Base-by-base conservation (phyloP, 2,888 invertebrate species). In the Eupithecia subfuscata region DNA sequence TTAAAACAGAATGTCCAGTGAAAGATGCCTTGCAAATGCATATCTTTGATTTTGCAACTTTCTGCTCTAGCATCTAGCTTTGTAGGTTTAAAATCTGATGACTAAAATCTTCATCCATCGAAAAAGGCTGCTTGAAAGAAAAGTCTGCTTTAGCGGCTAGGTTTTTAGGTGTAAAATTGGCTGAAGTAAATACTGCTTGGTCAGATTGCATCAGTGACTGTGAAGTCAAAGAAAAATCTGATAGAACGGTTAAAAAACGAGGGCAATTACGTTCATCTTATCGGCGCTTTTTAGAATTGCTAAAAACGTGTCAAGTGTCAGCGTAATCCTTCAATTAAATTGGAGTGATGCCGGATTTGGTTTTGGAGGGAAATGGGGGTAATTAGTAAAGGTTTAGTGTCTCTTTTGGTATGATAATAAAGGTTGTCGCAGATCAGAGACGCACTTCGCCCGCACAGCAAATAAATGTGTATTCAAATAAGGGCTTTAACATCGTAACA, bases 161-260 rank as follows among this genome's bases (percentile, higher is more conserved):
- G 0, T 0, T 5, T 3, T 83, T 88, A 79, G 81, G 87, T 83
- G 71, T 16, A 81, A 80, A 85, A 79, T 89, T 14, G 60, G 0
- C 70, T 81, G 77, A 9, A 40, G 48, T n/a, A 45, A 14, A 67
- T 79, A 81, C 64, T 81, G 84, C 86, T 85, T 85, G 88, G 89
- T 90, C 88, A 89, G 87, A 86, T 85, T 83, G 84, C 52, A 82
- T 79, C 80, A 79, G 80, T 79, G 82, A 79, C 75, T 48, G 56
- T 56, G 52, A 69, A 67, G 75, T 72, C 74, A 67, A 72, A 86
- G 88, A 88, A 89, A 88, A 89, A 92, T 94, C 93, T 87, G 94
- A 95, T 94, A 92, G 87, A 88, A 85, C 83, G 82, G 90, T 90
- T 94, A 94, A 95, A 95, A 95, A 95, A 92, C 93, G 91, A 84